These are phyloP conservation scores for Caenorhabditis sp. DNA, from an alignment of 2,888 invertebrate species.

Conservation along the genomic window DNA sequence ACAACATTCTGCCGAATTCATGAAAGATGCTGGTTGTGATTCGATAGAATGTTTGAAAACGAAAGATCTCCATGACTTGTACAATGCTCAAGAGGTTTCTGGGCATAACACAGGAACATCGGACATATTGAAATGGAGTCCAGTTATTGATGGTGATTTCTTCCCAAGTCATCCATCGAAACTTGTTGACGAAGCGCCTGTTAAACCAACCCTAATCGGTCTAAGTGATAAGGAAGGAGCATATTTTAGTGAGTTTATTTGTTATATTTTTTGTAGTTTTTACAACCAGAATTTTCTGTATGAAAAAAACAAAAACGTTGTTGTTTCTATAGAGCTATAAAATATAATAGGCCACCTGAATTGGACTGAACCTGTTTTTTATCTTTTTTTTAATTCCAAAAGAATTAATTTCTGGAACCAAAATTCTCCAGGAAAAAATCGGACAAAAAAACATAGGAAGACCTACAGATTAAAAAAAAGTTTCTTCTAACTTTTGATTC, in stretches of 20 bases:
- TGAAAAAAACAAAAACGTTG: background rate
- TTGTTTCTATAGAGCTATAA: no score
- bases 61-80: conserved; percentile 41
- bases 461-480: no score
- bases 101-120: conserved; percentile 35
- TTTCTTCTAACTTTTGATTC: no score
- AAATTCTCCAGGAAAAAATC: no score
- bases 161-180: conserved; percentile 39
- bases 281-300: background rate
- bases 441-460: no score
- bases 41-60: conserved; percentile 50
- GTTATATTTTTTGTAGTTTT: no score
- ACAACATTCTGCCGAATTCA: conserved; percentile 28
- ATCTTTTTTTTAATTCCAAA: no score
- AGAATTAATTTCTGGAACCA: no score
- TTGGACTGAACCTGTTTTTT: no score
- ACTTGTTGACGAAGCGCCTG: conserved; percentile 41
- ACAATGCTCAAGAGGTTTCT: conserved; percentile 28
- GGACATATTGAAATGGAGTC: conserved; percentile 50
- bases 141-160: conserved; percentile 57
- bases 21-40: conserved; percentile 41
- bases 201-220: conserved; percentile 57
- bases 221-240: conserved; percentile 52
- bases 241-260: conserved; percentile 41
- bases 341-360: no score